Percentiles rank a stretch among this genome's conserved stretches.
phyloP scores from a whole-genome alignment of 2,888 invertebrate species.

The Elgonia sp. region DNA sequence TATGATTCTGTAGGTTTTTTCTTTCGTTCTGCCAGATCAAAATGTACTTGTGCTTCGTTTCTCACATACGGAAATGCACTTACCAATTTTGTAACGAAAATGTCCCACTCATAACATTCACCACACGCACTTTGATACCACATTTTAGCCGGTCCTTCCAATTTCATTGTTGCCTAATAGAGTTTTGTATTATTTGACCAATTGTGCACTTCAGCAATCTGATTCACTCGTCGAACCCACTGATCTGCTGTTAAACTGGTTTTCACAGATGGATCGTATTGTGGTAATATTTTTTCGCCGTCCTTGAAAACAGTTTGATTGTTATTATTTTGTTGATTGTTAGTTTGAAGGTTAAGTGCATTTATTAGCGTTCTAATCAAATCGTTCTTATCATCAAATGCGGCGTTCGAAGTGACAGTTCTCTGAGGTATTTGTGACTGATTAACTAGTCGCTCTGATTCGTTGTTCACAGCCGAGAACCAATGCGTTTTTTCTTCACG shows the following conservation, averaged over 20 bases:
- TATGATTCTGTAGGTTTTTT: slow-evolving; percentile 41
- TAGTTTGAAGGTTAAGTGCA: too few species aligned
- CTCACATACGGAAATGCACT: slow-evolving; percentile 35
- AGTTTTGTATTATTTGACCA: slow-evolving; percentile 21
- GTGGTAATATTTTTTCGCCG: neutral
- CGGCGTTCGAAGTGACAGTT: too few species aligned
- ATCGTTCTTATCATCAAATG: too few species aligned
- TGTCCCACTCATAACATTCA: slow-evolving; percentile 11
- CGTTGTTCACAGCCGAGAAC: too few species aligned
- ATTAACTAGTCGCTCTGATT: too few species aligned
- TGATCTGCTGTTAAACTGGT: slow-evolving; percentile 13
- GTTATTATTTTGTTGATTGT: too few species aligned
- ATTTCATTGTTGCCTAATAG: slow-evolving; percentile 30
- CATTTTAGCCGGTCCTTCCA: slow-evolving; percentile 39
- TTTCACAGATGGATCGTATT: slow-evolving; percentile 5
- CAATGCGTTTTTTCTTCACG: too few species aligned
- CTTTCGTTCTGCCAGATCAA: slow-evolving; percentile 1
- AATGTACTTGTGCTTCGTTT: slow-evolving; percentile 33
- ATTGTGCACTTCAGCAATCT: slow-evolving; percentile 30
- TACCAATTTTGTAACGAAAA: neutral
- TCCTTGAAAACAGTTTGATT: neutral
- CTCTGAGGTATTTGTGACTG: too few species aligned
- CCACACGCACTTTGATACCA: slow-evolving; percentile 25
- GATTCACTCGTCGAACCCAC: slow-evolving; percentile 8
- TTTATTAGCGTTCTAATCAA: too few species aligned